These are phyloP conservation scores for Zoroaster sp. DNA, from an alignment of 53 echinoderm and acorn worm species.

Conservation along the genomic window DNA sequence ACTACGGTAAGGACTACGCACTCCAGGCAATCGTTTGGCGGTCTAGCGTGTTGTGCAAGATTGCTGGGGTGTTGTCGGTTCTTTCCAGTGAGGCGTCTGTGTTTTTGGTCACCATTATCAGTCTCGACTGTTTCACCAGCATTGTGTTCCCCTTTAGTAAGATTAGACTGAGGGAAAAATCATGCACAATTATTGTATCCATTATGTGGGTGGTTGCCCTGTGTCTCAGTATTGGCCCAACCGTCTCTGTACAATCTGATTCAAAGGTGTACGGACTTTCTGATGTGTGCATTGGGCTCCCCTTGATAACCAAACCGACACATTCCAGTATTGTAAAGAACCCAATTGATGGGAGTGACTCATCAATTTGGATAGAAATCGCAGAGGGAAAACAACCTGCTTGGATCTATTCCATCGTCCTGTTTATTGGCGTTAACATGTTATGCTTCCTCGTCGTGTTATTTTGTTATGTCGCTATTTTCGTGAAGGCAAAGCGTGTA, in stretches of 20 bases:
- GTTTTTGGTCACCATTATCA: too few species aligned
- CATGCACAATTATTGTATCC: not conserved
- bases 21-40: constrained; percentile 12
- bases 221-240: constrained; percentile 9
- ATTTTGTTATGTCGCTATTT: constrained; percentile 35
- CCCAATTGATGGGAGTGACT: too few species aligned
- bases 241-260: not conserved
- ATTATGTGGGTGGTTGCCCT: not conserved
- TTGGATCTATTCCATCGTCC: too few species aligned
- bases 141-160: too few species aligned
- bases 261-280: constrained; percentile 39
- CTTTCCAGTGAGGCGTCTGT: too few species aligned
- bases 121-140: constrained; percentile 31
- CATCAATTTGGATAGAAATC: constrained; percentile 10
- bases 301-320: too few species aligned
- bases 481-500: not conserved
- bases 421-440: constrained; percentile 50
- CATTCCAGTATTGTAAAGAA: too few species aligned
- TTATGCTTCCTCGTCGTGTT: too few species aligned
- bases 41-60: constrained; percentile 5
- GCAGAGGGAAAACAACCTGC: not conserved
- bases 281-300: constrained; percentile 50
- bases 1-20: constrained; percentile 28
- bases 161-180: not conserved
- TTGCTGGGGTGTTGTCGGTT: too few species aligned